Evolutionary conservation across 2,797 vertebrate genomes (phyloP).

Genomic region (Crenuchus spilurus): DNA sequence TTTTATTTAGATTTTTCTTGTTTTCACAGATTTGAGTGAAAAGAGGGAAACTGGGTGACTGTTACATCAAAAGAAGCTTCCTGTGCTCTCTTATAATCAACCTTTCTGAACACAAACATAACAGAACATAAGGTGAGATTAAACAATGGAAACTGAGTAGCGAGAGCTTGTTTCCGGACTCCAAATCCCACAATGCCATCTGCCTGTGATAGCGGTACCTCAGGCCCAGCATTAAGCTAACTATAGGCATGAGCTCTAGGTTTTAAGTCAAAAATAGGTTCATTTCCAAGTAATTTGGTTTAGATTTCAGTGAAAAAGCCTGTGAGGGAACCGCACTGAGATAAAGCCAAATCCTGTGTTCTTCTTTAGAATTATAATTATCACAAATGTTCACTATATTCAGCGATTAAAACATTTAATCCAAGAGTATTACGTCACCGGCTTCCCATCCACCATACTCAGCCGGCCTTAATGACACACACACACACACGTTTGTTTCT

Average conservation of each 20-base stretch:
- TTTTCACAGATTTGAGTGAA: too few relatives aligned
- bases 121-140: neutral
- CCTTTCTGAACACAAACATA: too few relatives aligned
- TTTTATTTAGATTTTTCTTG: too few relatives aligned
- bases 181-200: conserved; percentile 12
- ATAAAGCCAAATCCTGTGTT: neutral
- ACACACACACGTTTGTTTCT: conserved; percentile 6
- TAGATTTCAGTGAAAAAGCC: neutral
- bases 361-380: neutral
- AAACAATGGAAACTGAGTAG: neutral
- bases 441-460: neutral
- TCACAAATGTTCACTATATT: neutral
- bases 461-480: too few relatives aligned
- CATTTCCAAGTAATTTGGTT: neutral
- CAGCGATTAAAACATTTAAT: conserved; percentile 1
- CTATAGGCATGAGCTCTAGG: neutral
- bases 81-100: too few relatives aligned
- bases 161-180: conserved; percentile 2
- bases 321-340: neutral
- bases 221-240: neutral
- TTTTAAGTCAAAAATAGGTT: neutral
- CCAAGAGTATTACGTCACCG: neutral
- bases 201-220: conserved; percentile 1
- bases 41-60: too few relatives aligned
- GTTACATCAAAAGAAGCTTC: too few relatives aligned